These are phyloP conservation scores for Galeopsomyia nigrocyanea DNA, from an alignment of 2,888 invertebrate genomes.

Conservation along the genomic window DNA sequence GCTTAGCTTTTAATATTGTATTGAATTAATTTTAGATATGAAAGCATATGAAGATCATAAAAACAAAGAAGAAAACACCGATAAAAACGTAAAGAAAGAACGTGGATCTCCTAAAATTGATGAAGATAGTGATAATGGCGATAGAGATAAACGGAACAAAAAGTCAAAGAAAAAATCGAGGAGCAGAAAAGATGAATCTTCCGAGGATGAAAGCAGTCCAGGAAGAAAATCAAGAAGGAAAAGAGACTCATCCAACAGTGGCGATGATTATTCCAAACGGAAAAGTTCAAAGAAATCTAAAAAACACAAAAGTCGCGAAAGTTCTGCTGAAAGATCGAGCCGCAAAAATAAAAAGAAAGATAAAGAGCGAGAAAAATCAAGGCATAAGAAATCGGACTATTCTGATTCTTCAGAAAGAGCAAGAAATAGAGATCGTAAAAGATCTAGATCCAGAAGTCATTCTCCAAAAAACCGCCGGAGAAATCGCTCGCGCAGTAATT, in stretches of 20 bases:
- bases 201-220: constrained; percentile 50
- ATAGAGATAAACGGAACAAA: constrained; percentile 54
- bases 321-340: constrained; percentile 66
- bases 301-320: constrained; percentile 63
- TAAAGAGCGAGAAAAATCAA: constrained; percentile 73
- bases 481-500: constrained; percentile 34
- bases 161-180: constrained; percentile 52
- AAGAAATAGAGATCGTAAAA: constrained; percentile 65
- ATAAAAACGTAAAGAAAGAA: constrained; percentile 26
- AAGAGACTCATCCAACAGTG: constrained; percentile 53
- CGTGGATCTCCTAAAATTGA: constrained; percentile 51
- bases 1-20: constrained; percentile 60
- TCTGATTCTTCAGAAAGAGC: constrained; percentile 70
- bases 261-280: constrained; percentile 51
- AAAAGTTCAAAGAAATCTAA: constrained; percentile 66
- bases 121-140: constrained; percentile 54
- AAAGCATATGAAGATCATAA: constrained; percentile 81
- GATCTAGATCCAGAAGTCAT: constrained; percentile 50
- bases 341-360: constrained; percentile 73
- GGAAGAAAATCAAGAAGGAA: constrained; percentile 53
- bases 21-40: constrained; percentile 73
- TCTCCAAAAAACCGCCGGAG: constrained; percentile 19
- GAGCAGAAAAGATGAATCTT: constrained; percentile 51
- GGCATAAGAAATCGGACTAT: constrained; percentile 68
- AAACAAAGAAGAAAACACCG: constrained; percentile 63